Evolutionary conservation across 2,113 vertebrate species (phyloP).

Genomic region (Rhineura floridana): DNA sequence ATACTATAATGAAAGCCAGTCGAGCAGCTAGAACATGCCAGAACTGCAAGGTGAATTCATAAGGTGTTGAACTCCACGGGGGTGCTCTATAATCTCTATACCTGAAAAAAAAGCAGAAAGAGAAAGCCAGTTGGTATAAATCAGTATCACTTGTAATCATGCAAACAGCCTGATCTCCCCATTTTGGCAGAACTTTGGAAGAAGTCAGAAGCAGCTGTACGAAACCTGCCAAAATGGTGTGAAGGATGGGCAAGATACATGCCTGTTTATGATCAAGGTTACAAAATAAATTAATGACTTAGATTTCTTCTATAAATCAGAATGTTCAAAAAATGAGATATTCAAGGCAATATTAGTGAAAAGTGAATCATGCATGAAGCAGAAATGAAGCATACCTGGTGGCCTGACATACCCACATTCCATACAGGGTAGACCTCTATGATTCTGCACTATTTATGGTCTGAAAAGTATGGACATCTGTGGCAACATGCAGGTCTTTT

Average conservation of each 20-base stretch:
- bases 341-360: neutral
- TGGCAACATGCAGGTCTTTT: neutral
- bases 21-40: constrained; percentile 96
- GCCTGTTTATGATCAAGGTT: neutral
- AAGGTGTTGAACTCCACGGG: constrained; percentile 88
- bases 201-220: neutral
- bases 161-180: fast-evolving
- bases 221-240: neutral
- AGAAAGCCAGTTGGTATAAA: neutral
- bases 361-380: neutral
- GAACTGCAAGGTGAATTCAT: constrained; percentile 96
- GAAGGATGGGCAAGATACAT: neutral
- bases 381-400: neutral
- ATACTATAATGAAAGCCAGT: constrained; percentile 97
- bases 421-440: neutral
- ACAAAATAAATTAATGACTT: neutral
- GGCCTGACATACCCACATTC: neutral
- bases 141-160: neutral
- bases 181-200: neutral
- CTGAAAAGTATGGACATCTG: neutral
- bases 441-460: neutral
- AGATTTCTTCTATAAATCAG: neutral
- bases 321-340: neutral
- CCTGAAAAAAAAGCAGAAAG: constrained; percentile 63
- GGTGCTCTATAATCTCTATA: constrained; percentile 96